Percentiles rank a stretch among this genome's conserved stretches.
Conservation (phyloP, 1,140 invertebrate genomes). For the Tetranychus cinnabarinus region DNA sequence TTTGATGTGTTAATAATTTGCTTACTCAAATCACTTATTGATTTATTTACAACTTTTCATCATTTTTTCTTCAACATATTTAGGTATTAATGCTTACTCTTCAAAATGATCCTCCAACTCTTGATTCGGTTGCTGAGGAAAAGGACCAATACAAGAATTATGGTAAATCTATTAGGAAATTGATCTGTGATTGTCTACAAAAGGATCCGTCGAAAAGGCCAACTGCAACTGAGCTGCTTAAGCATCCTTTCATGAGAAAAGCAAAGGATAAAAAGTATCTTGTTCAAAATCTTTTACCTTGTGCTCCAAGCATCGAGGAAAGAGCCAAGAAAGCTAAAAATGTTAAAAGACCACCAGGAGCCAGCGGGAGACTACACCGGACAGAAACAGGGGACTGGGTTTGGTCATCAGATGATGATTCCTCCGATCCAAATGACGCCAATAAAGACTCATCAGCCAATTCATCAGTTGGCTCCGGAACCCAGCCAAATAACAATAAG, state of each 20-base stretch:
- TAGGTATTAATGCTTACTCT: constrained; percentile 77
- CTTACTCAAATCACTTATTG: neutral
- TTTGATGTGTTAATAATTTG: neutral
- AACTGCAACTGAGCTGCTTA: constrained; percentile 85
- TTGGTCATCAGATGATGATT: constrained; percentile 57
- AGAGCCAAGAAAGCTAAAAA: constrained; percentile 55
- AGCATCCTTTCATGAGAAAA: constrained; percentile 98
- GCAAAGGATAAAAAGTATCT: constrained; percentile 90
- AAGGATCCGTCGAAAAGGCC: constrained; percentile 83
- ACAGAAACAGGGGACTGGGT: constrained; percentile 94
- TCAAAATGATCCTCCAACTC: constrained; percentile 88
- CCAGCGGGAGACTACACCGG: constrained; percentile 68
- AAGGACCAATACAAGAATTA: constrained; percentile 96
- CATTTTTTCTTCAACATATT: neutral
- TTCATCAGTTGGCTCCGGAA: neutral
- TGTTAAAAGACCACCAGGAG: constrained; percentile 44
- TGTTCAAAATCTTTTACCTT: constrained; percentile 61
- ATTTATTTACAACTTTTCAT: constrained; percentile 1
- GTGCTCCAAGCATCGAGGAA: constrained; percentile 61
- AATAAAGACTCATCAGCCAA: neutral
- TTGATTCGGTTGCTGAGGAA: constrained; percentile 83
- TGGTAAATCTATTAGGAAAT: constrained; percentile 86
- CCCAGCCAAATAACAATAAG: neutral
- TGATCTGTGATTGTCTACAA: constrained; percentile 79
- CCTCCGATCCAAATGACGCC: neutral